Base-by-base conservation (phyloP, 2,888 invertebrate species). In the Chrysolina haemoptera region DNA sequence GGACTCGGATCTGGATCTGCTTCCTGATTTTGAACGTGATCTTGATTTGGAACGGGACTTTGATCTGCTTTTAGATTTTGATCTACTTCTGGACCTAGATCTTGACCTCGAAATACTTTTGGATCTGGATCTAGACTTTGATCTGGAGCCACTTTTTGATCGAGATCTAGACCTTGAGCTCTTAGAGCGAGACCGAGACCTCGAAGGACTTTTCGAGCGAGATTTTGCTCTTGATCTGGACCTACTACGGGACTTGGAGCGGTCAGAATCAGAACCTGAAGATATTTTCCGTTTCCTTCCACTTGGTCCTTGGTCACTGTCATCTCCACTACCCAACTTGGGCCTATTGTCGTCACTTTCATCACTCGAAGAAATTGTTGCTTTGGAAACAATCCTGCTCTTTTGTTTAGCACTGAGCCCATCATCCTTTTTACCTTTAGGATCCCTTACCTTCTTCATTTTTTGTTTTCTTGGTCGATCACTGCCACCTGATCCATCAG, bases 361-460 rank as follows among this genome's bases (percentile, higher is more conserved):
- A 84, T 96, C 96, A 76, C 95, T 95, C 0, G 97, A 97, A 0
- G 98, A 98, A 80, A 98, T 98, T 0, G 96, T 97, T 73, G 95
- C 98, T 86, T 98, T 98, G 0, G 98, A 98, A 0, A 97, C 94
- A 85, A 98, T 94, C 84, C 96, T 94, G 78, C 94, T 91, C 62
- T 96, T 94, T 86, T 97, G 96, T 87, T 96, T 97, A 10, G 93
- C 91, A 50, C 95, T 91, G 71, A 95, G 91, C 22, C 95, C 95
- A 80, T 94, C 94, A 70, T 91, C 90, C 20, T 90, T 84, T 16
- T 69, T 74, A 4, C 43, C 10, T 70, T 74, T 83, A 86, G 81
- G 79, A 83, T 79, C 80, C 85, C 81, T 73, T 68, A 72, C 69
- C 80, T 81, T 72, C 67, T 77, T 81, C 85, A 68, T 73, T 40